phyloP scores from a whole-genome alignment of 2,113 vertebrate genomes.

The Cephalopterus ornatus region DNA sequence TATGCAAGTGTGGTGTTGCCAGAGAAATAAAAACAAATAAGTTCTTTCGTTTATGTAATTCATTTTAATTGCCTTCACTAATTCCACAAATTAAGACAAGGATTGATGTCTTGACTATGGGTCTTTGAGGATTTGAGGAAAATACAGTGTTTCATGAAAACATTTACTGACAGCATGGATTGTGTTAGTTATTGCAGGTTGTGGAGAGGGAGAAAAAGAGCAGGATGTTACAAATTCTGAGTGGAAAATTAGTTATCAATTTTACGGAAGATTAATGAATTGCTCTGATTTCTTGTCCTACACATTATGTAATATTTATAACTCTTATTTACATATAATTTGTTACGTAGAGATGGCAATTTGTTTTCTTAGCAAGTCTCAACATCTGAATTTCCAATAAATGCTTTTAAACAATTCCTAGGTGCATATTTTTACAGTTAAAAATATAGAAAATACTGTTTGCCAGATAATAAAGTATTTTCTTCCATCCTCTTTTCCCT shows the following conservation, averaged over 20 bases:
- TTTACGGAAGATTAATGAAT: not conserved
- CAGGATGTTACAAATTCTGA: not conserved
- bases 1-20: not conserved
- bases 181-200: not conserved
- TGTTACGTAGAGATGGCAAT: not conserved
- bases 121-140: not conserved
- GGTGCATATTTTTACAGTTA: not conserved
- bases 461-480: not conserved
- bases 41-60: not conserved
- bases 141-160: not conserved
- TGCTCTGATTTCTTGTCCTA: not conserved
- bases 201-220: not conserved
- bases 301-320: not conserved
- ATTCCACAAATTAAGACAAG: not conserved
- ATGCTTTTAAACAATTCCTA: not conserved
- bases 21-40: not conserved
- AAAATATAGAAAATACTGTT: not conserved
- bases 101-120: not conserved
- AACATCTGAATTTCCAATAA: not conserved
- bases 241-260: not conserved
- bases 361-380: not conserved
- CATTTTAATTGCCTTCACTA: not conserved
- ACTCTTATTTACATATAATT: not conserved
- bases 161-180: not conserved
- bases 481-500: not conserved